Conservation (phyloP, 1,140 invertebrate species). For the Drosophila mauritiana region DNA sequence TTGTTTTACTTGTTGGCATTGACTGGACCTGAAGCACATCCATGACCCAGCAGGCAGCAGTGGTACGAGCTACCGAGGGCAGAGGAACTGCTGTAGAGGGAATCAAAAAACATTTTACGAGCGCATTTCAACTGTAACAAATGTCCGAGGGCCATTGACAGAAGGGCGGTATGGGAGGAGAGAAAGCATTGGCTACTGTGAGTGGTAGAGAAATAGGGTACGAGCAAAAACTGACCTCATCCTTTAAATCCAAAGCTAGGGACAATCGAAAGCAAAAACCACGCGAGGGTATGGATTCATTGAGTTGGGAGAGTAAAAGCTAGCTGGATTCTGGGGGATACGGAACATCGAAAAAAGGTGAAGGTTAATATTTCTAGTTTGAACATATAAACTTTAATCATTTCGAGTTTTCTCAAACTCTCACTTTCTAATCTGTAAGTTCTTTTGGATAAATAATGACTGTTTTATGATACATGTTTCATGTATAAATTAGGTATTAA, state of each 20-base stretch:
- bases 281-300: conserved; percentile 25
- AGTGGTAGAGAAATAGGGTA: not conserved
- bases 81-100: conserved; percentile 16
- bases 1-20: conserved; percentile 78
- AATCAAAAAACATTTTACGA: conserved; percentile 77
- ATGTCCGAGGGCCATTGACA: conserved; percentile 66
- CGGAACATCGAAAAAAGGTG: conserved; percentile 2
- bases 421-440: not conserved
- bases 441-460: not conserved
- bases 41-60: not conserved
- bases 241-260: conserved; percentile 65
- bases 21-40: conserved; percentile 15
- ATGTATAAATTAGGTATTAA: too few relatives aligned
- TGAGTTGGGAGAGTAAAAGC: conserved; percentile 4
- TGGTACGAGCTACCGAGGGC: conserved; percentile 8
- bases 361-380: too few relatives aligned
- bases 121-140: conserved; percentile 82
- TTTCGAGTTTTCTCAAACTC: too few relatives aligned
- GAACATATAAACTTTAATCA: too few relatives aligned
- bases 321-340: conserved; percentile 1
- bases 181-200: conserved; percentile 16
- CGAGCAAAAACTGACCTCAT: conserved; percentile 75
- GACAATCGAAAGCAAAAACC: conserved; percentile 54
- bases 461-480: too few relatives aligned
- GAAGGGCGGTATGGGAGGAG: conserved; percentile 5